phyloP scores from a whole-genome alignment of 1,140 invertebrate genomes.

The Euwallacea fornicatus region DNA sequence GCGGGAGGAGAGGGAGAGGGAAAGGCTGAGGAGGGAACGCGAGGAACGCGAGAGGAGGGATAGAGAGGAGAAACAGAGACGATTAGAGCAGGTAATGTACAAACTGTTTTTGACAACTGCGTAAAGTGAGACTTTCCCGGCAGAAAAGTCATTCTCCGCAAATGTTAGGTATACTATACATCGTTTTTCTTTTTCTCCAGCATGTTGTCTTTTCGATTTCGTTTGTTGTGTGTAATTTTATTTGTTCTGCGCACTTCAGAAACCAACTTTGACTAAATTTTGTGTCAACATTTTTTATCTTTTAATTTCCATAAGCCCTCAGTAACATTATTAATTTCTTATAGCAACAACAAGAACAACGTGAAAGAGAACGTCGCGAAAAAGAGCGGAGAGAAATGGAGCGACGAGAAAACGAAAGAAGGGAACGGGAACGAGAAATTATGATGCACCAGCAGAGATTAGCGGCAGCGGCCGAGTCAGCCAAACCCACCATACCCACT shows the following conservation, averaged over 20 bases:
- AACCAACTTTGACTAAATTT: background rate
- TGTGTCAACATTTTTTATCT: too few relatives aligned
- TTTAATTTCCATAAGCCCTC: too few relatives aligned
- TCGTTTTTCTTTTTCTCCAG: too few relatives aligned
- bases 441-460: slow-evolving; percentile 61
- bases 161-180: too few relatives aligned
- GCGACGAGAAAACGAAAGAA: slow-evolving; percentile 60
- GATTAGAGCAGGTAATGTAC: slow-evolving; percentile 58
- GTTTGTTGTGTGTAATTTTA: too few relatives aligned
- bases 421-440: slow-evolving; percentile 58
- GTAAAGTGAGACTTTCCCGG: too few relatives aligned
- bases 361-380: slow-evolving; percentile 69
- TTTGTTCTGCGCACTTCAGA: too few relatives aligned
- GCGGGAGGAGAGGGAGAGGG: slow-evolving; percentile 59
- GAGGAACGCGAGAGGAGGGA: slow-evolving; percentile 56
- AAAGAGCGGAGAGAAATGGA: slow-evolving; percentile 72
- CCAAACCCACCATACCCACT: slow-evolving; percentile 55
- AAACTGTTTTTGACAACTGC: too few relatives aligned
- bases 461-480: slow-evolving; percentile 45
- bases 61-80: slow-evolving; percentile 58
- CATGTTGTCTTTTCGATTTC: too few relatives aligned
- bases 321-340: background rate
- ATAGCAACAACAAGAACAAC: slow-evolving; percentile 58
- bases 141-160: too few relatives aligned
- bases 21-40: slow-evolving; percentile 56